Evolutionary conservation across 2,888 invertebrate species (phyloP).

Genomic region (Limulus polyphemus): DNA sequence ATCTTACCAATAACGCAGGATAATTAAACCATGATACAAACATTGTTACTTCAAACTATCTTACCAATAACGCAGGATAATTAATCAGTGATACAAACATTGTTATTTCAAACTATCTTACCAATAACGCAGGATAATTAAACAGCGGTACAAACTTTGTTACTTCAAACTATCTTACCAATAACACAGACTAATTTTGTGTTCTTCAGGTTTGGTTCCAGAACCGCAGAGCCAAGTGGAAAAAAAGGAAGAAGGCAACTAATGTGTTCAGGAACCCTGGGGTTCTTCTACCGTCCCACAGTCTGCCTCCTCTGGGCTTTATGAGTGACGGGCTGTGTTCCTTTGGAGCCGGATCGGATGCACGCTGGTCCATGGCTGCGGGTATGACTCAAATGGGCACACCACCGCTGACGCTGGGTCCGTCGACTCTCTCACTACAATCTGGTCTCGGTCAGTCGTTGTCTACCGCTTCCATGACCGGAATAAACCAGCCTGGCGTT

Average conservation of each 20-base stretch:
- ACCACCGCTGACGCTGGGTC: constrained; percentile 21
- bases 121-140: no score
- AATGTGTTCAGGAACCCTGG: constrained; percentile 80
- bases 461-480: constrained; percentile 42
- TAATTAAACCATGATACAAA: no score
- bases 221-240: constrained; percentile 95
- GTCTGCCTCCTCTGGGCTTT: constrained; percentile 81
- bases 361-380: constrained; percentile 31
- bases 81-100: no score
- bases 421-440: constrained; percentile 36
- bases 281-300: constrained; percentile 72
- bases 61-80: no score
- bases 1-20: no score
- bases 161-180: no score
- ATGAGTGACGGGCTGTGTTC: constrained; percentile 66
- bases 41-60: no score
- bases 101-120: no score
- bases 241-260: constrained; percentile 97
- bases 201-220: constrained; percentile 87
- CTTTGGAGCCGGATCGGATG: constrained; percentile 33
- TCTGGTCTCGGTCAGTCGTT: constrained; percentile 54
- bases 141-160: no score
- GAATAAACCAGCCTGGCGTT: constrained; percentile 20
- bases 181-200: not conserved
- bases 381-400: constrained; percentile 44